A percentile compares a stretch with the other conserved stretches of the same genome.
Conservation (phyloP, 1,140 invertebrate species). For the Pogonus chalceus region DNA sequence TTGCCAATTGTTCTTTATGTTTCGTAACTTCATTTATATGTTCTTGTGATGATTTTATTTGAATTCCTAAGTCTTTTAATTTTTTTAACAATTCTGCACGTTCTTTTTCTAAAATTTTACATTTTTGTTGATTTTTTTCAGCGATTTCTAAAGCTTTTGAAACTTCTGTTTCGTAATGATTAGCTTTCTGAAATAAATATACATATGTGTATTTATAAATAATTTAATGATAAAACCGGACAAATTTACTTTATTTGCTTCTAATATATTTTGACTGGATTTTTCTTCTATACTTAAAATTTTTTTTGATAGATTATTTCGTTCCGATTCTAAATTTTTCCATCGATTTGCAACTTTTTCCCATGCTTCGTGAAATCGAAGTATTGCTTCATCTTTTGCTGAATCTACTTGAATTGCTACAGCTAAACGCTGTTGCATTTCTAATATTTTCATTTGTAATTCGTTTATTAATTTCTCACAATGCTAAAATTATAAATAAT, state of each 20-base stretch:
- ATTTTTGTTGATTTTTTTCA: slow-evolving; percentile 56
- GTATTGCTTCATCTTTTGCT: slow-evolving; percentile 58
- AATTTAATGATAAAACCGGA: slow-evolving; percentile 2
- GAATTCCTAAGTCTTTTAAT: slow-evolving; percentile 37
- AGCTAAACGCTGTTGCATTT: slow-evolving; percentile 66
- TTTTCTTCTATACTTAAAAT: slow-evolving; percentile 30
- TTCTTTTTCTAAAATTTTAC: slow-evolving; percentile 28
- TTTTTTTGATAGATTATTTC: slow-evolving; percentile 28
- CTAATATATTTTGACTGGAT: slow-evolving; percentile 23
- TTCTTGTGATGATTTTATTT: slow-evolving; percentile 37
- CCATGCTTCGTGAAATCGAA: slow-evolving; percentile 49
- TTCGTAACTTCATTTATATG: slow-evolving; percentile 40
- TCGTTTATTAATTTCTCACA: slow-evolving; percentile 66
- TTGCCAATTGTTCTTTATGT: slow-evolving; percentile 38
- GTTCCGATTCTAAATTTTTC: slow-evolving; percentile 35
- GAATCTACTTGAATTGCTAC: slow-evolving; percentile 65
- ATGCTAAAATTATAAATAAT: slow-evolving; percentile 40
- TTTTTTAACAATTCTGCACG: slow-evolving; percentile 21
- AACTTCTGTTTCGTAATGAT: slow-evolving; percentile 52
- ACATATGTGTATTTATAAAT: slow-evolving; percentile 4
- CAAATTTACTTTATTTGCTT: slow-evolving; percentile 13
- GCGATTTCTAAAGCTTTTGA: slow-evolving; percentile 54
- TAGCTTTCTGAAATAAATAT: slow-evolving; percentile 41
- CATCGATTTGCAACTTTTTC: slow-evolving; percentile 38
- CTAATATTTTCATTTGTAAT: slow-evolving; percentile 57